Evolutionary conservation across 1,140 invertebrate genomes (phyloP).

Genomic region (Cyphomyrmex costatus): DNA sequence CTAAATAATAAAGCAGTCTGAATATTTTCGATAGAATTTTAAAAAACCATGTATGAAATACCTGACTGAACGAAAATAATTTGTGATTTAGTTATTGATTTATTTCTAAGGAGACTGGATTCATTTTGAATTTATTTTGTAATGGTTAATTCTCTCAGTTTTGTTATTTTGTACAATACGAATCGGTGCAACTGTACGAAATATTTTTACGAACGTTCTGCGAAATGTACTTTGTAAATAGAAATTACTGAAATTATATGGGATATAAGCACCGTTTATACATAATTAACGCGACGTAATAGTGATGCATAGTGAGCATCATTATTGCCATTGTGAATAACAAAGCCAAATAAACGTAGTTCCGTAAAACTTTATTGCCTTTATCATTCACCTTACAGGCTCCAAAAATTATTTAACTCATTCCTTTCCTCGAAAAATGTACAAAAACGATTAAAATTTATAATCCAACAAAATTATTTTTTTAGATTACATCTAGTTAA

Average conservation of each 20-base stretch:
- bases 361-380: conserved; percentile 29
- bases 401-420: background rate
- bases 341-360: conserved; percentile 75
- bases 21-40: background rate
- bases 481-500: no score
- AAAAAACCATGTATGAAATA: background rate
- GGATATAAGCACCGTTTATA: conserved; percentile 71
- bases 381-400: background rate
- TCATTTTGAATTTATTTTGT: conserved; percentile 25
- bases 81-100: conserved; percentile 2
- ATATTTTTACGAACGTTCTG: conserved; percentile 41
- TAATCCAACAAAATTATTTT: no score
- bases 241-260: conserved; percentile 25
- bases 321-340: conserved; percentile 40
- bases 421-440: background rate
- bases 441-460: background rate
- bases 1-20: background rate
- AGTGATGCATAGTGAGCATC: conserved; percentile 31
- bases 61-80: background rate
- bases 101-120: background rate
- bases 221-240: conserved; percentile 59
- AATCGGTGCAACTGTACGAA: background rate
- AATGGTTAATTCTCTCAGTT: conserved; percentile 26
- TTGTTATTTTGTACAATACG: background rate
- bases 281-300: conserved; percentile 49